Evolutionary conservation across 2,888 invertebrate species (phyloP), one percentile per base, ranked within the genome.

Genomic region (Drosophila heteroneura): DNA sequence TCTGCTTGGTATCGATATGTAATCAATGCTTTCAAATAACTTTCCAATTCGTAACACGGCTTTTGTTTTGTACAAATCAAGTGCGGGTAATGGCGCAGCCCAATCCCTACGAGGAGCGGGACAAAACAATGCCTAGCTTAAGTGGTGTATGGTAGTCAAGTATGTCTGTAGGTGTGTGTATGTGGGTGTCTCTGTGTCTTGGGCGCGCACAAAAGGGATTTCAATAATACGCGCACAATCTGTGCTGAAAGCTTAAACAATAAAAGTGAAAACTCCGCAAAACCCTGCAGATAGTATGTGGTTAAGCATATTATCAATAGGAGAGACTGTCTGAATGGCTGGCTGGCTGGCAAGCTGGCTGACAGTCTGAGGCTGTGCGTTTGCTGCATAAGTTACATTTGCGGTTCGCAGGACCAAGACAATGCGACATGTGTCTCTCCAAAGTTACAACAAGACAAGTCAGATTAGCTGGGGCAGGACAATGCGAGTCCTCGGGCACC

Each of bases 161-260:
- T 57, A 26, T 28, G 39, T 57, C 28, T 61, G 41, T 44, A 35
- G 35, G 44, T 33, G 56, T 30, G 35, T 49, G 30, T 49, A 30
- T 57, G 39, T 59, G 16, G 53, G 22, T 47, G 10, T 30, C 12
- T 37, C 39, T 49, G 44, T 53, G 52, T 30, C 63, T 76, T 72
- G 58, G 60, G 74, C 78, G 57, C 68, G 49, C 69, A 81, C 81
- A 88, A 80, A 86, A 76, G 85, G 83, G 90, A 90, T 86, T 90
- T 90, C 90, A 86, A 86, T 86, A 90, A 88, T 85, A 85, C 89
- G 77, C 85, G 73, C 71, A 77, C 86, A 86, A 86, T 90, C 90
- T 81, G 76, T 88, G 90, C 81, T 85, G 89, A 90, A 88, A 86
- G 90, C 86, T 86, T 88, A 88, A 86, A 90, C 86, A 86, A 86